Evolutionary conservation across 2,113 vertebrate genomes (phyloP), one percentile per base, ranked within the genome.

Genomic region (Rhea pennata): DNA sequence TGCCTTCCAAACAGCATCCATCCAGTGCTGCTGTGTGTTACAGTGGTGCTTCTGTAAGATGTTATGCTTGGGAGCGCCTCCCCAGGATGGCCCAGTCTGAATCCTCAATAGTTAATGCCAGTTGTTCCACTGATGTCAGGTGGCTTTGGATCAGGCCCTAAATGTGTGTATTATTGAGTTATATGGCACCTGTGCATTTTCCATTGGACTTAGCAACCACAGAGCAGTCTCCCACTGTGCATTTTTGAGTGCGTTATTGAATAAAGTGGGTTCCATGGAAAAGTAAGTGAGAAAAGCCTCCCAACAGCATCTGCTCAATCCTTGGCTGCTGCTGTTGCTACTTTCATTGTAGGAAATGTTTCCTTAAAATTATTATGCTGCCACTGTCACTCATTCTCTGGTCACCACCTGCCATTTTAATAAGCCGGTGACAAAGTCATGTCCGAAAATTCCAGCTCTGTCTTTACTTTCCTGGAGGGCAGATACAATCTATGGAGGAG

Each of bases 391-490:
- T 78, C 79, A 29, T 94, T 87, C 79, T 92, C 31, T 0, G 1
- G 61, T 88, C 54, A 65, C 77, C 80, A 53, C 39, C 59, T 80
- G 72, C 86, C 64, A 78, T 92, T 83, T 92, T 92, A 85, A 84
- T 69, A 93, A 95, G 59, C 29, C 40, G 42, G 75, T 88, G 82
- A 94, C 93, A 88, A 90, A 94, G 87, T 50, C 73, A 82, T 51
- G 67, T 96, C 72, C 84, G 36, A 91, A 90, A 61, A 69, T 31
- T 76, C 46, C 84, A 80, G 58, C 75, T 87, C 64, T 96, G 67
- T 84, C 44, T 92, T 79, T 53, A 83, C 95, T 87, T 95, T 81
- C 66, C 94, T 96, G 92, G 46, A 92, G 87, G 91, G 80, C 39
- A 92, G 76, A 69, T 87, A 78, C n/a, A 66, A 84, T 93, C 92